These are phyloP conservation scores for Pararge aegeria DNA, from an alignment of 1,140 invertebrate genomes.

Conservation along the genomic window DNA sequence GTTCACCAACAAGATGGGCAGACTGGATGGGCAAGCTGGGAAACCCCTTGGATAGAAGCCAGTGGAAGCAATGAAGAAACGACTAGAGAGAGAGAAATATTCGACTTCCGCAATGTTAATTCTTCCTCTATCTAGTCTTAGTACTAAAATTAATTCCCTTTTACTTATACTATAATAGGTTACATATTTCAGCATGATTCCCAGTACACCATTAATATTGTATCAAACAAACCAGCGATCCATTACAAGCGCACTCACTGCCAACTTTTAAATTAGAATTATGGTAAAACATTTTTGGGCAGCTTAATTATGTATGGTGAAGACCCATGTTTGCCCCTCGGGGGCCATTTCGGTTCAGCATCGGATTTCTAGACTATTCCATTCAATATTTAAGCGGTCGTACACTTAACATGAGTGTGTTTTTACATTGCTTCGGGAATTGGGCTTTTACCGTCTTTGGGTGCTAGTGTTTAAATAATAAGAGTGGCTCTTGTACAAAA, in stretches of 20 bases:
- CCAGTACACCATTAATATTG: background rate
- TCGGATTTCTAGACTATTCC: slow-evolving; percentile 38
- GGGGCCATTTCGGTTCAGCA: slow-evolving; percentile 30
- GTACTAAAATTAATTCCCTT: background rate
- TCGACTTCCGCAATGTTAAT: no score
- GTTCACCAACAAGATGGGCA: no score
- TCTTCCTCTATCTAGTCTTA: no score
- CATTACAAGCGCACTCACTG: slow-evolving; percentile 4
- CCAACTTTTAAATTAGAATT: slow-evolving; percentile 30
- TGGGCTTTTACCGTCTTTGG: slow-evolving; percentile 1
- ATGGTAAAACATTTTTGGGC: slow-evolving; percentile 35
- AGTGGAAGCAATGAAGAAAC: no score
- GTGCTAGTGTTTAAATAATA: background rate
- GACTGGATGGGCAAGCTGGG: no score
- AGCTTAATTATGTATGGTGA: slow-evolving; percentile 36
- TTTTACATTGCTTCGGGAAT: slow-evolving; percentile 17
- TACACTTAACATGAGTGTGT: slow-evolving; percentile 8
- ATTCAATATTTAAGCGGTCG: slow-evolving; percentile 35
- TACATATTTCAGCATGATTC: slow-evolving; percentile 1
- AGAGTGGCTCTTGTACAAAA: background rate
- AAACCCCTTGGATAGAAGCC: no score
- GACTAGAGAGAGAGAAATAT: no score
- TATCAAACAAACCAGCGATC: slow-evolving; percentile 2
- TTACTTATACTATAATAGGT: background rate
- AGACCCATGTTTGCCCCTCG: slow-evolving; percentile 26